Percentiles rank a stretch among this genome's conserved stretches.
Conservation (phyloP, 2,113 vertebrate species). For the Bos taurus region DNA sequence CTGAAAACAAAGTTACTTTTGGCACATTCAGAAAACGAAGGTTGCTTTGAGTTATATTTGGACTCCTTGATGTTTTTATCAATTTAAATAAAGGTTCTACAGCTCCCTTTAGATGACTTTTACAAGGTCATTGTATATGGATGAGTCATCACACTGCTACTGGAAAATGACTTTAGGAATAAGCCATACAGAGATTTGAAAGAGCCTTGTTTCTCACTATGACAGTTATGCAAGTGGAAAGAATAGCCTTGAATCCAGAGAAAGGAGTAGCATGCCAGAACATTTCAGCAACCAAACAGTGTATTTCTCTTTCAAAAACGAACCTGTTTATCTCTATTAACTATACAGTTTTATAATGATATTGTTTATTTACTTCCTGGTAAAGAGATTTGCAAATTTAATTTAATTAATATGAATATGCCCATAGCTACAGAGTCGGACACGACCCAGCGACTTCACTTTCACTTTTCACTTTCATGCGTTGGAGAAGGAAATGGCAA, state of each 20-base stretch:
- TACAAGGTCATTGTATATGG: background rate
- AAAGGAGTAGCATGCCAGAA: background rate
- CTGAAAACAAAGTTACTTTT: slow-evolving; percentile 32
- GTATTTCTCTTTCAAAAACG: background rate
- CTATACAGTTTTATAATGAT: background rate
- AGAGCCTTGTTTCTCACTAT: slow-evolving; percentile 23
- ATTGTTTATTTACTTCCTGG: background rate
- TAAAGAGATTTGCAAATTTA: background rate
- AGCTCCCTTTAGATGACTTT: background rate
- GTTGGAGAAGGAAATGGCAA: no score
- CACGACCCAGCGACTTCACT: no score
- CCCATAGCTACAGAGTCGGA: background rate
- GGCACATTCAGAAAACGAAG: slow-evolving; percentile 7
- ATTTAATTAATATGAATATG: background rate
- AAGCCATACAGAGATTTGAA: background rate
- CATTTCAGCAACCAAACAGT: background rate
- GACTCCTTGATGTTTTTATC: background rate
- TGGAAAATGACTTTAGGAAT: slow-evolving; percentile 42
- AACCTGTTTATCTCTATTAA: background rate
- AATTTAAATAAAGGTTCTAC: slow-evolving; percentile 31
- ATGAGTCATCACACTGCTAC: slow-evolving; percentile 8
- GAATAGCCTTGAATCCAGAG: background rate
- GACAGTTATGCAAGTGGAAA: background rate
- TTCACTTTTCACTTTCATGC: no score
- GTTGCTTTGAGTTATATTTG: slow-evolving; percentile 41